Base-by-base conservation (phyloP, 2,888 invertebrate species). In the Dioctria linearis region DNA sequence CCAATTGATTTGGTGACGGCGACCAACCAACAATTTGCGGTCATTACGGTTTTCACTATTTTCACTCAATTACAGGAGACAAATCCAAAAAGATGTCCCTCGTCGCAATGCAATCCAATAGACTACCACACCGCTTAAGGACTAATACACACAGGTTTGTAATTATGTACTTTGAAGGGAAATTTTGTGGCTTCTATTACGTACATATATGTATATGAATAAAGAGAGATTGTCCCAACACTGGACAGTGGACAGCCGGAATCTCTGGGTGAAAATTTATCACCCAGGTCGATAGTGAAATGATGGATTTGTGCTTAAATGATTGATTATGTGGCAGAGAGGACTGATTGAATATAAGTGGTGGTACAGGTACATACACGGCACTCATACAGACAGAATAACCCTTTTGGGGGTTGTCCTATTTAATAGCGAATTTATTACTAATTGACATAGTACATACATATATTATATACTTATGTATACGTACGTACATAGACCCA, bases 11-110 rank as follows among this genome's bases (percentile, higher is more conserved):
- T 63, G 76, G 63, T 63, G 63, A 40, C 61, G 46, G 75, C 46
- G 25, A 1, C 25, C 25, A 75, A 46, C 49, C 76, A 39, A 9
- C 63, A 76, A 63, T 76, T 63, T 63, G 61, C 37, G 76, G 76
- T 76, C 76, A 63, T 76, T 76, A 76, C 63, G 63, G 76, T 49
- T 76, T 25, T 63, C 49, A 76, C 76, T 76, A 63, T 76, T 63
- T 49, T 63, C 76, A 63, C 76, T 76, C 49, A 76, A 76, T 76
- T 76, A 76, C 76, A 76, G 76, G 63, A 76, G 63, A 63, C 73
- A 73, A 39, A 63, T 63, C 49, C 40, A 61, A 76, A 76, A 76
- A 76, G 76, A 76, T 49, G 76, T 76, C 76, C 46, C 46, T 59
- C 59, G 37, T 39, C 61, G 11, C 5, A 39, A 42, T 42, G 11